These are phyloP conservation scores for Drosophila austrosaltans DNA, from an alignment of 2,888 invertebrate species.

Conservation along the genomic window DNA sequence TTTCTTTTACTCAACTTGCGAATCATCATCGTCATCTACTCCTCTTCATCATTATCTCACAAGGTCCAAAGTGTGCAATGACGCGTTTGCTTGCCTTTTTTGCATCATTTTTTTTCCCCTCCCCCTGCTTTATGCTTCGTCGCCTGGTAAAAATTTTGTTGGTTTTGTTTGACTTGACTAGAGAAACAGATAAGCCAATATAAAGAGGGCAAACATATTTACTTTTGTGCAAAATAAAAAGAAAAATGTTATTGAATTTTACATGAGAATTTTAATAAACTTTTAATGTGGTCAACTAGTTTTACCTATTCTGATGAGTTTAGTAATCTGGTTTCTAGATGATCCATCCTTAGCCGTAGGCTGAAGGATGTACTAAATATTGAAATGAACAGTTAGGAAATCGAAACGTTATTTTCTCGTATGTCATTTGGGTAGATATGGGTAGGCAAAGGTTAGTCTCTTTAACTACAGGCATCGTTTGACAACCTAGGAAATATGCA, in stretches of 20 bases:
- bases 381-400: no score
- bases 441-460: no score
- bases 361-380: no score
- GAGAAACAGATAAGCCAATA: constrained; percentile 27
- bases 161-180: constrained; percentile 18
- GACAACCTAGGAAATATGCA: no score
- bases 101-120: constrained; percentile 1
- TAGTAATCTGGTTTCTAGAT: no score
- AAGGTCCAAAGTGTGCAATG: constrained; percentile 53
- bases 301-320: no score
- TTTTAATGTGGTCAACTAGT: background rate
- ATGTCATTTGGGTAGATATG: no score
- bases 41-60: background rate
- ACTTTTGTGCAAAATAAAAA: background rate
- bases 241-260: constrained; percentile 5
- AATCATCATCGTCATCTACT: constrained; percentile 18
- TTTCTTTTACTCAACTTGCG: constrained; percentile 28
- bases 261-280: background rate
- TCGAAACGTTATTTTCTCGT: no score
- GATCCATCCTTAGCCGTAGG: no score
- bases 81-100: constrained; percentile 44
- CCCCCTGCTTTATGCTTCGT: constrained; percentile 39
- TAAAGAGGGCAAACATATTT: background rate
- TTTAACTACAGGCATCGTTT: no score
- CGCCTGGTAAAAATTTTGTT: constrained; percentile 42